Evolutionary conservation across 2,888 invertebrate species (phyloP).

Genomic region (Augiades crinisus): DNA sequence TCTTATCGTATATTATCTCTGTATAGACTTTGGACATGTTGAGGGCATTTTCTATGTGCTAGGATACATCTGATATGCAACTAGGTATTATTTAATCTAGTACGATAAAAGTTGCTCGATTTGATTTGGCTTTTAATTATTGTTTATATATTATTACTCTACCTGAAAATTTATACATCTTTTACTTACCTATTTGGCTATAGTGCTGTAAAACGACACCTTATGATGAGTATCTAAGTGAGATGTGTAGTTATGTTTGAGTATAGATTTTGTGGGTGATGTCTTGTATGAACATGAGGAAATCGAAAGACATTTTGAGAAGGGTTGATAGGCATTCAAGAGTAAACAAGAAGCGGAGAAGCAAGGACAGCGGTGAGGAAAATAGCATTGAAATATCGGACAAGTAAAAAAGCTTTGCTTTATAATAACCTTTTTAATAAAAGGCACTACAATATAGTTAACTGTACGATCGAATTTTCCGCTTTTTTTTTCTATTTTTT

Average conservation of each 20-base stretch:
- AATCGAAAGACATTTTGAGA: background rate
- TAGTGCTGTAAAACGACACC: slow-evolving; percentile 12
- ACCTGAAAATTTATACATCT: background rate
- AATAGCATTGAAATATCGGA: background rate
- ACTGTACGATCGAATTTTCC: no score
- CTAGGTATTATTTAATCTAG: no score
- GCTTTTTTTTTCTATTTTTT: no score
- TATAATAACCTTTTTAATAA: no score
- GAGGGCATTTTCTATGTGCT: no score
- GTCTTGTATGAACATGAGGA: background rate
- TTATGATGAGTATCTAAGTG: slow-evolving; percentile 17
- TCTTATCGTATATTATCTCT: no score
- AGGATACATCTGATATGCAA: no score
- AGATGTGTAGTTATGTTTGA: slow-evolving; percentile 17
- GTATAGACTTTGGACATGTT: no score
- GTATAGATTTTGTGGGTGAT: slow-evolving; percentile 9
- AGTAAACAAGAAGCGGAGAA: background rate
- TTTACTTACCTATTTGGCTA: slow-evolving; percentile 7
- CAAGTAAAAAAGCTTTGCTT: no score
- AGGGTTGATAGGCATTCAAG: slow-evolving; percentile 1
- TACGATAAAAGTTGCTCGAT: no score
- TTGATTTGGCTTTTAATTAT: background rate
- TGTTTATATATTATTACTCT: background rate
- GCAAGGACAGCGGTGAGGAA: background rate
- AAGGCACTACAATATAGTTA: no score